Conservation (phyloP, 2,113 vertebrate genomes). For the Leucopsar rothschildi region DNA sequence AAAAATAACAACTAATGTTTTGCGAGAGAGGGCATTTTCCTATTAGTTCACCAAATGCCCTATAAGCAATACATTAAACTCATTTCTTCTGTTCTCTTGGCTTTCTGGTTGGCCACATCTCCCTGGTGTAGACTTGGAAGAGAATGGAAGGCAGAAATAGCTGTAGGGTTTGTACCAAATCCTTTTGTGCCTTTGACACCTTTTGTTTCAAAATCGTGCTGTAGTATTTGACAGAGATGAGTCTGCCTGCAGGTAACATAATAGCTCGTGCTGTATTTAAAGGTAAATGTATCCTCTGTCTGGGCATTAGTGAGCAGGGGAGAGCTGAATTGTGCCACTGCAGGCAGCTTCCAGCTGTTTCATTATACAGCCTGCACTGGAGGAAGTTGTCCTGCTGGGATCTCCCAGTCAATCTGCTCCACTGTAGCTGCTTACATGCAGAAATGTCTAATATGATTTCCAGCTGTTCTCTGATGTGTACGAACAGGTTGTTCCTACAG, state of each 20-base stretch:
- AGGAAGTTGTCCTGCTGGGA: neutral
- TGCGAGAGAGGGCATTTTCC: neutral
- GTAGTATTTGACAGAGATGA: neutral
- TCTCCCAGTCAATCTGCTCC: neutral
- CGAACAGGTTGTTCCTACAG: neutral
- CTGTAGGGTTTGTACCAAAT: neutral
- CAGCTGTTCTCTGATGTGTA: neutral
- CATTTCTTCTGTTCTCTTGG: fast-evolving
- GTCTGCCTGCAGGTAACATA: neutral
- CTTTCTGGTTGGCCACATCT: neutral
- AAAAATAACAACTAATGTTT: neutral
- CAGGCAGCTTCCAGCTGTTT: neutral
- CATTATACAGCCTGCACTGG: fast-evolving
- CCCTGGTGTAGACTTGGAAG: neutral
- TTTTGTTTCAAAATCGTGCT: neutral
- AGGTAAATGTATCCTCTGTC: neutral
- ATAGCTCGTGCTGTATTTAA: fast-evolving
- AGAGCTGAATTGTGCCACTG: neutral
- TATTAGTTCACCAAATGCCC: neutral
- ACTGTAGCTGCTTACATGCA: fast-evolving
- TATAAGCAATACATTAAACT: neutral
- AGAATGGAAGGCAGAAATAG: neutral
- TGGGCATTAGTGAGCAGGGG: neutral
- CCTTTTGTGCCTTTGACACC: neutral
- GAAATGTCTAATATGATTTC: neutral